Percentiles rank a stretch among this genome's conserved stretches.
Conservation (phyloP, 2,888 invertebrate genomes). For the Acanthosepion esculentum region DNA sequence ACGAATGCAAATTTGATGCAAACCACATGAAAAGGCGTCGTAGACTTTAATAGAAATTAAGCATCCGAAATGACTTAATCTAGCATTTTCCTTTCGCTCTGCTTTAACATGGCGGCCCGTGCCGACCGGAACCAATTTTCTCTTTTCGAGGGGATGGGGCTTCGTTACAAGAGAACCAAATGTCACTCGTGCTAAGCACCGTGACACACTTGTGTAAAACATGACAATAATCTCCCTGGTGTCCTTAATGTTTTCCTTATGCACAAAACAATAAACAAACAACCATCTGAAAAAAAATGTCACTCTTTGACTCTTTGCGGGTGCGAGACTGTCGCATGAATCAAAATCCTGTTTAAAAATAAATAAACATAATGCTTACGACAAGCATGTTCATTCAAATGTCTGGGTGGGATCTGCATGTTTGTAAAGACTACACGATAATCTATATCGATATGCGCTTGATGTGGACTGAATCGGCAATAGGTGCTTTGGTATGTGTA, state of each 20-base stretch:
- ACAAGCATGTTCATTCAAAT: no score
- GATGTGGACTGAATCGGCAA: not conserved
- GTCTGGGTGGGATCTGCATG: not conserved
- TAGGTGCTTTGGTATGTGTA: not conserved
- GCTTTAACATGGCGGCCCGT: not conserved
- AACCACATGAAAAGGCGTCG: conserved; percentile 20
- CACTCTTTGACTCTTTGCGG: no score
- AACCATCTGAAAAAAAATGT: not conserved
- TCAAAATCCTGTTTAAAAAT: not conserved
- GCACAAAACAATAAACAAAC: not conserved
- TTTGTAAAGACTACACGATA: not conserved
- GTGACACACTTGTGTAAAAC: not conserved
- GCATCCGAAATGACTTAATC: not conserved
- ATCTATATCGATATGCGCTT: not conserved
- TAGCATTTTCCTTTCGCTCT: not conserved
- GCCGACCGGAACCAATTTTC: not conserved
- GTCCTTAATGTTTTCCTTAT: not conserved
- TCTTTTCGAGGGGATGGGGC: not conserved
- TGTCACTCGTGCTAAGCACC: no score
- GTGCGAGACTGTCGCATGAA: not conserved
- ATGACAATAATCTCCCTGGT: not conserved
- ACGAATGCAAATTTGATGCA: not conserved
- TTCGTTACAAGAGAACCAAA: no score
- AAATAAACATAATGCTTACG: not conserved
- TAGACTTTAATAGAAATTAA: not conserved